Percentiles rank a stretch among this genome's conserved stretches.
Evolutionary conservation across 1,140 invertebrate genomes (phyloP).

Genomic region (Ips nitidus): DNA sequence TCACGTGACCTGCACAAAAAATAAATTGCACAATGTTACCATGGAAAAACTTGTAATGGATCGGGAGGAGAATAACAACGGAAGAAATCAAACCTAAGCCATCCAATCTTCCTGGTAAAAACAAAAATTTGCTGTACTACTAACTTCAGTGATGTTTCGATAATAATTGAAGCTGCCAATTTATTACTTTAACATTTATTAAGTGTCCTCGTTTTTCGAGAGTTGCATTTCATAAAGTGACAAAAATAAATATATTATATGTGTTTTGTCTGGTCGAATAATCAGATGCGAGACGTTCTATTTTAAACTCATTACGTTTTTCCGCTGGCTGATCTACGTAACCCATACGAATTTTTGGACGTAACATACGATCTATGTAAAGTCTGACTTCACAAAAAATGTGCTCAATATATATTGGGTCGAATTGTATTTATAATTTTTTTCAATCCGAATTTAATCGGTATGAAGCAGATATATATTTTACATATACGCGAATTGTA

Average conservation of each 20-base stretch:
- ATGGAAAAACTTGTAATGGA: too few relatives aligned
- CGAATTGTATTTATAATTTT: neutral
- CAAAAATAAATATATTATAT: slow-evolving; percentile 22
- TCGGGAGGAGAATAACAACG: too few relatives aligned
- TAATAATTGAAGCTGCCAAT: too few relatives aligned
- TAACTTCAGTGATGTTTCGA: too few relatives aligned
- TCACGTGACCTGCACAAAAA: too few relatives aligned
- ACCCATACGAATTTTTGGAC: slow-evolving; percentile 24
- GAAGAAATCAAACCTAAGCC: too few relatives aligned
- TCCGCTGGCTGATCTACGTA: slow-evolving; percentile 17
- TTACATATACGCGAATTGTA: too few relatives aligned
- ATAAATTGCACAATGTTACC: too few relatives aligned
- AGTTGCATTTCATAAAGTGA: slow-evolving; percentile 11
- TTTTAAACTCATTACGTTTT: slow-evolving; percentile 27
- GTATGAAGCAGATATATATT: neutral
- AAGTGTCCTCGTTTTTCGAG: neutral
- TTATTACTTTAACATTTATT: too few relatives aligned
- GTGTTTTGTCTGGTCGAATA: slow-evolving; percentile 30
- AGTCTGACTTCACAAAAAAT: slow-evolving; percentile 8
- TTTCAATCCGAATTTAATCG: neutral
- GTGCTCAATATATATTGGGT: neutral
- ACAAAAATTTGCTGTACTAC: too few relatives aligned
- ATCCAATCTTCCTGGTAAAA: too few relatives aligned
- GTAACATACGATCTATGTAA: slow-evolving; percentile 18
- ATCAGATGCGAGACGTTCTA: slow-evolving; percentile 21